Base-by-base conservation (phyloP, 2,113 vertebrate species). In the Zapornia atra region DNA sequence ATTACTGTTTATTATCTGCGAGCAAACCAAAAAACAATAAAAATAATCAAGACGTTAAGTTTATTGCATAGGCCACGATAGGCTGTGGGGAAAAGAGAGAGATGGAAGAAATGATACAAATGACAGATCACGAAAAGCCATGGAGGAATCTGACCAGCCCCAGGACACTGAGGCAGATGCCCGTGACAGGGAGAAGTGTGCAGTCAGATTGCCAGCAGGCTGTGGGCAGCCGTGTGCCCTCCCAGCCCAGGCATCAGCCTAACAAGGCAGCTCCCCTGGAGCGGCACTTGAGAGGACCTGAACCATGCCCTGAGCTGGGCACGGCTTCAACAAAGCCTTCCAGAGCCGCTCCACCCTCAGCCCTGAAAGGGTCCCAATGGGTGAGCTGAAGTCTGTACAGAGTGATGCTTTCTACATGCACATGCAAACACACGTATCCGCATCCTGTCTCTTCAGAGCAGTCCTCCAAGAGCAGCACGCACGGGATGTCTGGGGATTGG, bases 1-100 rank as follows among this genome's bases (percentile, higher is more conserved):
- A 94, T 60, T 95, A 81, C n/a, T 57, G 93, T 96, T 97, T 96
- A 97, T 94, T 95, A 84, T 86, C 91, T 48, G 84, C 34, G 29
- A 86, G 42, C 4, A 3, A 44, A 89, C 60, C 82, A 64, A 93
- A 40, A 68, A 56, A 81, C 12, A 77, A 82, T 65, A 34, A 33
- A 76, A 92, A 94, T 92, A 92, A 94, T 92, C 72, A 92, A 78
- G 77, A 79, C 28, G 61, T 70, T 71, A 84, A 20, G 28, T 61
- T 92, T 89, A 76, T 65, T 79, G 59, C 84, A 70, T 77, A 86
- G 91, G 69, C 59, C 81, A 12, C 6, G 25, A 53, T 4, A 77
- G 87, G 84, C 85, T 94, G 48, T 68, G 92, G 83, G 60, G 54
- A 86, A 93, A 93, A 70, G 29, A 82, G 28, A 91, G 69, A 90